phyloP scores from a whole-genome alignment of 2,113 vertebrate species.

The Acrocephalus arundinaceus region DNA sequence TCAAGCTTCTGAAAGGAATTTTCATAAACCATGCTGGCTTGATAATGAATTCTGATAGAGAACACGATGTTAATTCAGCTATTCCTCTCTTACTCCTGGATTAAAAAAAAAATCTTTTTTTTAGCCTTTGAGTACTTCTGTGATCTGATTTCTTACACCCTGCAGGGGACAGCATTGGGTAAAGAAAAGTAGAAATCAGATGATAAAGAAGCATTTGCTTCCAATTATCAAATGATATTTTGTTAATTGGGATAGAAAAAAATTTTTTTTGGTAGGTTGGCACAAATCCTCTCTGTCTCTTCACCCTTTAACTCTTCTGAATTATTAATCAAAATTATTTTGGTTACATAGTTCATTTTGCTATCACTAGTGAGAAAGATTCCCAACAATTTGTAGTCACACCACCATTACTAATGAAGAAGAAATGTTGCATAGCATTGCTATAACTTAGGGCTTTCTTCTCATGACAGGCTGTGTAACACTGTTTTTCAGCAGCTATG shows the following conservation, averaged over 20 bases:
- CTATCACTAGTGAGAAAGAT: not conserved
- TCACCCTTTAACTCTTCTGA: constrained; percentile 44
- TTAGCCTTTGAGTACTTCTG: constrained; percentile 35
- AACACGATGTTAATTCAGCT: not conserved
- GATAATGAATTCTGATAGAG: constrained; percentile 15
- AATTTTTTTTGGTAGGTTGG: not conserved
- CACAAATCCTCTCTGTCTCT: not conserved
- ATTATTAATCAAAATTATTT: constrained; percentile 67
- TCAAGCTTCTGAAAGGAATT: not conserved
- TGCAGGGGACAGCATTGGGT: constrained; percentile 85
- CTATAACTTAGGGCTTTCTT: constrained; percentile 67
- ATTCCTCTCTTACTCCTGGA: not conserved
- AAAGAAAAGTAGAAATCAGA: constrained; percentile 76
- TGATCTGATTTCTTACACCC: constrained; percentile 77
- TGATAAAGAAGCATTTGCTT: constrained; percentile 77
- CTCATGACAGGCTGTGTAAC: constrained; percentile 72
- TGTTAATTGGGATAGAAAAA: constrained; percentile 75
- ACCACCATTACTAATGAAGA: constrained; percentile 49
- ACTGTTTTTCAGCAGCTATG: constrained; percentile 59
- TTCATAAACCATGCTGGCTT: not conserved
- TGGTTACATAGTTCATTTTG: not conserved
- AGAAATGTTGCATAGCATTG: constrained; percentile 68
- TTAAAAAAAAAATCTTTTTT: not conserved
- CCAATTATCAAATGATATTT: constrained; percentile 75
- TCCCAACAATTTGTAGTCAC: constrained; percentile 29